phyloP scores from a whole-genome alignment of 1,140 invertebrate species.

The Tetramorium alpestre region DNA sequence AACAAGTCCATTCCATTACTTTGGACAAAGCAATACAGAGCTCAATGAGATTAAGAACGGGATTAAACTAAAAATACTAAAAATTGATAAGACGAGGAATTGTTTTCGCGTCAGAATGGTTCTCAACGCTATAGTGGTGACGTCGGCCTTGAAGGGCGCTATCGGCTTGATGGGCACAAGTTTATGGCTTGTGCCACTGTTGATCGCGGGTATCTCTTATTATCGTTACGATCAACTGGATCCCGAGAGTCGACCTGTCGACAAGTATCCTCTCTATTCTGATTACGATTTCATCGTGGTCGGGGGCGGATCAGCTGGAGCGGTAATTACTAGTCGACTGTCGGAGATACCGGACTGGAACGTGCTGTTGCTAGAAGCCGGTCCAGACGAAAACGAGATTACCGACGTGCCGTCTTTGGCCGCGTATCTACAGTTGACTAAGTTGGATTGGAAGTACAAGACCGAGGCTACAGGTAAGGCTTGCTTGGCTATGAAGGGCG shows the following conservation, averaged over 20 bases:
- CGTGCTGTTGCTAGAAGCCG: conserved; percentile 95
- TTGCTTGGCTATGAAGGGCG: conserved; percentile 90
- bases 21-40: not conserved
- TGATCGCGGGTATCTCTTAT: conserved; percentile 93
- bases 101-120: conserved; percentile 86
- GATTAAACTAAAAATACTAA: conserved; percentile 1
- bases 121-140: conserved; percentile 90
- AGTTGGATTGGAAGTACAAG: conserved; percentile 96
- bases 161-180: conserved; percentile 90
- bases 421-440: conserved; percentile 94
- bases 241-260: conserved; percentile 90
- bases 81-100: not conserved
- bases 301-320: conserved; percentile 96
- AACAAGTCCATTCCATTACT: no score
- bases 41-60: not conserved
- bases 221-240: conserved; percentile 93
- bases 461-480: conserved; percentile 94
- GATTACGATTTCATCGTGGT: conserved; percentile 95
- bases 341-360: conserved; percentile 93
- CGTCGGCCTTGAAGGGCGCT: conserved; percentile 90
- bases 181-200: conserved; percentile 92
- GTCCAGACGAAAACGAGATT: conserved; percentile 96
- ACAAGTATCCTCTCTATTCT: conserved; percentile 86
- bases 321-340: conserved; percentile 95
- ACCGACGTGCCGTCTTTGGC: conserved; percentile 95